Evolutionary conservation across 1,140 invertebrate genomes (phyloP), one percentile per base, ranked within the genome.

Genomic region (Elysia chlorotica): DNA sequence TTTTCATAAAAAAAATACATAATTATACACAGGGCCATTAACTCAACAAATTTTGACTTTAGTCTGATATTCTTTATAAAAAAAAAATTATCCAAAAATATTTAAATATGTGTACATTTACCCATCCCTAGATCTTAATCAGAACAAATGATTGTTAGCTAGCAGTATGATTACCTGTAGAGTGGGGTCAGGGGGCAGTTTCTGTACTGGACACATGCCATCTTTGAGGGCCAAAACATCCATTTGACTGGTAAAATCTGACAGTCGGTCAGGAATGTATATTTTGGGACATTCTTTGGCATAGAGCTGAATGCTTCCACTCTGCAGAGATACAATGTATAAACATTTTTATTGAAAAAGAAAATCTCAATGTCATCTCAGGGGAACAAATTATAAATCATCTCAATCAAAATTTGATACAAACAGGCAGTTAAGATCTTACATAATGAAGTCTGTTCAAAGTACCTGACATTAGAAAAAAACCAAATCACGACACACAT

Each of bases 251-350:
- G 59, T 35, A 25, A 38, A 2, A 38, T 41, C 25, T 65, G 36
- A 10, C 33, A 41, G 3, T 10, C 48, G 37, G 35, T 38, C 37
- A 38, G 23, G 37, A 38, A 59, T 68, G 30, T 53, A 1, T 35
- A 65, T 19, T 19, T 2, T 41, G 21, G 38, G 17, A 33, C 65
- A 68, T 31, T 68, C 41, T 30, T 68, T 54, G 2, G 1, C 28
- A 30, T 68, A 68, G 3, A 68, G 48, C 48, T 68, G 41, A 56
- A 68, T 21, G 19, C 65, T 35, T 30, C 30, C 41, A 68, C 33
- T 23, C 65, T 68, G 21, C 10, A 68, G 19, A 53, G n/a, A 68
- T 17, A 59, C 56, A 14, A 59, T 21, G 28, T 21, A 19, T 6
- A 59, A 59, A 59, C 14, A 59, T 10, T 19, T 19, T 59, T 59